Base-by-base conservation (phyloP, 2,797 vertebrate genomes). In the Phrynocephalus guinanensis region DNA sequence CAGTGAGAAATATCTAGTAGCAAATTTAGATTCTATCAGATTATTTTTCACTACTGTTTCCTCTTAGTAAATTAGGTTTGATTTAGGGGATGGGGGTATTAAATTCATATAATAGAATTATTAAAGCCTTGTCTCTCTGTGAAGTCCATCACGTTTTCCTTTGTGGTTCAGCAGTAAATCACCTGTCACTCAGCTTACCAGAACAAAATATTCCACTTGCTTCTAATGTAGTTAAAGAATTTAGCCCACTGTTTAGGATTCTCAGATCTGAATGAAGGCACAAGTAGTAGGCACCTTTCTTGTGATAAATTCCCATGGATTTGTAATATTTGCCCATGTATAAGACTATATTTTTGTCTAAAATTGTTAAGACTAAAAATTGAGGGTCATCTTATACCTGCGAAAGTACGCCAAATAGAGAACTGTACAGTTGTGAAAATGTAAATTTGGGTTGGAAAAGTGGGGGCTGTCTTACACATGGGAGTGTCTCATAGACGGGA, bases 1-100 rank as follows among this genome's bases (percentile, higher is more conserved):
- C 75, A 92, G 88, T 82, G 79, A 93, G 89, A 92, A 96, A 89
- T 92, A 90, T 86, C 67, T n/a, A 94, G 89, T 79, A 86, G 91
- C 93, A 88, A 93, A 84, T 86, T 90, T 20, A 75, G 13, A 76
- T 88, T 77, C 86, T 89, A 87, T 90, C 0, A 1, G 88, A 85
- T 90, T 91, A 85, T 90, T 44, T 26, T 67, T 71, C n/a, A 11
- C n/a, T 76, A 85, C 3, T 0, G 1, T 24, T 73, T 38, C 7
- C 83, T 71, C 26, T 50, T 80, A n/a, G 70, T 85, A 83, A 56
- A 76, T 3, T 70, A 82, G 10, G 38, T 83, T 20, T 44, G 28
- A 66, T 83, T 78, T 48, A 87, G 60, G 56, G 79, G 91, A 79
- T 85, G 88, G 26, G 33, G 76, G 79, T 78, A 79, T n/a, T 56